These are phyloP conservation scores for Plagiodera versicolora DNA, from an alignment of 2,888 invertebrate species.

Conservation along the genomic window DNA sequence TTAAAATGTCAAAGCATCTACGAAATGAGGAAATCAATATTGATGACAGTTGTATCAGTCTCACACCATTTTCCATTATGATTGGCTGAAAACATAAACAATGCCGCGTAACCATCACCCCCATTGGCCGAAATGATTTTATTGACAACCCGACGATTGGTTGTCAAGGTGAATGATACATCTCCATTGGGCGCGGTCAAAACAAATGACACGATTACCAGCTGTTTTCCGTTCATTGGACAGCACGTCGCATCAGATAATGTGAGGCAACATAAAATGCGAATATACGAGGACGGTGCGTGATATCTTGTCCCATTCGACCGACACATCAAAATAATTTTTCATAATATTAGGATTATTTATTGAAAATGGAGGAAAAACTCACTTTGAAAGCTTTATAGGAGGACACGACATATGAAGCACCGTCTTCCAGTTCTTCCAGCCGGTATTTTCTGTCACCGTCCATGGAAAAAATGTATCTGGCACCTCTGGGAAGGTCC, in stretches of 20 bases:
- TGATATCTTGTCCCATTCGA: neutral
- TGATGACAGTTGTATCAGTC: no score
- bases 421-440: constrained; percentile 88
- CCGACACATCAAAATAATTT: no score
- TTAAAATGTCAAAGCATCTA: no score
- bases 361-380: constrained; percentile 17
- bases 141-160: constrained; percentile 2
- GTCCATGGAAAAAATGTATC: constrained; percentile 90
- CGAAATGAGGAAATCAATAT: no score
- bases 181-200: constrained; percentile 6
- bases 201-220: constrained; percentile 1
- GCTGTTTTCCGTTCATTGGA: neutral
- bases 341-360: neutral
- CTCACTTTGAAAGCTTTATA: constrained; percentile 89
- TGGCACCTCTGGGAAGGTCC: constrained; percentile 84
- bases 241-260: neutral
- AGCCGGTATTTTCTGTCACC: constrained; percentile 82
- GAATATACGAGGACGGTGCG: neutral
- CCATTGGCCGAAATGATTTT: neutral
- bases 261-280: neutral
- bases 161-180: constrained; percentile 2
- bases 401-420: constrained; percentile 90
- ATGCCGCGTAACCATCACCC: neutral
- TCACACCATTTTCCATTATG: neutral
- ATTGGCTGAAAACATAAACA: neutral